These are phyloP conservation scores for Channallabes apus DNA, from an alignment of 2,797 vertebrate genomes.

Conservation along the genomic window DNA sequence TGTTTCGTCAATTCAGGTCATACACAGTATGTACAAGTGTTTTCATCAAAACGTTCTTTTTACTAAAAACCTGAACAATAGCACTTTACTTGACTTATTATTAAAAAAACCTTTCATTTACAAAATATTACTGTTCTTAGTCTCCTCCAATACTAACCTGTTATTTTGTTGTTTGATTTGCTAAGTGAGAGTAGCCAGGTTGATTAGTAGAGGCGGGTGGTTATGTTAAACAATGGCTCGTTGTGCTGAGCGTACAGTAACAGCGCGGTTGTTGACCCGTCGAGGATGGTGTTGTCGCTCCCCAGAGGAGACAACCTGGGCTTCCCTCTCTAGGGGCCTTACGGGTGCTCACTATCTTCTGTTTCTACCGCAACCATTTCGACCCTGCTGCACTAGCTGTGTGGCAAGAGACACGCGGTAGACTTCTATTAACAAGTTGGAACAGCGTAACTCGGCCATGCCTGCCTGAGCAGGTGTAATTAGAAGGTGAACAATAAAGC, in stretches of 20 bases:
- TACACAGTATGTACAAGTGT: background rate
- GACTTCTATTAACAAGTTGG: slow-evolving; percentile 72
- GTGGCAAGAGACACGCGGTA: slow-evolving; percentile 66
- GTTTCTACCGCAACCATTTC: slow-evolving; percentile 81
- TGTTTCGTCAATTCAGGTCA: background rate
- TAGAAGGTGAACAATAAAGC: slow-evolving; percentile 57
- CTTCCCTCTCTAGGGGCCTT: slow-evolving; percentile 57
- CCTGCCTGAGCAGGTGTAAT: slow-evolving; percentile 73
- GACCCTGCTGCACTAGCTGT: slow-evolving; percentile 71
- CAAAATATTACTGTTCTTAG: background rate
- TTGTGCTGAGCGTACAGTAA: slow-evolving; percentile 56
- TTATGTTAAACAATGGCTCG: slow-evolving; percentile 41
- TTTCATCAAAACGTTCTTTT: background rate
- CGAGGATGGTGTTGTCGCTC: slow-evolving; percentile 29
- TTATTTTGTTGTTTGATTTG: slow-evolving; percentile 11
- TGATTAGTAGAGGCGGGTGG: slow-evolving; percentile 14
- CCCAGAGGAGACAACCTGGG: slow-evolving; percentile 52
- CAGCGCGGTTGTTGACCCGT: slow-evolving; percentile 34
- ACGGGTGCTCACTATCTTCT: slow-evolving; percentile 70
- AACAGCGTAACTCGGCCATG: slow-evolving; percentile 67
- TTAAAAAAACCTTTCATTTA: background rate
- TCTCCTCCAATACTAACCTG: background rate
- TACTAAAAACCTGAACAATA: background rate
- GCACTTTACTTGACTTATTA: background rate
- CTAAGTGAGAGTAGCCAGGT: background rate